These are phyloP conservation scores for Lutjanus erythropterus DNA, from an alignment of 2,113 vertebrate genomes.

Conservation along the genomic window DNA sequence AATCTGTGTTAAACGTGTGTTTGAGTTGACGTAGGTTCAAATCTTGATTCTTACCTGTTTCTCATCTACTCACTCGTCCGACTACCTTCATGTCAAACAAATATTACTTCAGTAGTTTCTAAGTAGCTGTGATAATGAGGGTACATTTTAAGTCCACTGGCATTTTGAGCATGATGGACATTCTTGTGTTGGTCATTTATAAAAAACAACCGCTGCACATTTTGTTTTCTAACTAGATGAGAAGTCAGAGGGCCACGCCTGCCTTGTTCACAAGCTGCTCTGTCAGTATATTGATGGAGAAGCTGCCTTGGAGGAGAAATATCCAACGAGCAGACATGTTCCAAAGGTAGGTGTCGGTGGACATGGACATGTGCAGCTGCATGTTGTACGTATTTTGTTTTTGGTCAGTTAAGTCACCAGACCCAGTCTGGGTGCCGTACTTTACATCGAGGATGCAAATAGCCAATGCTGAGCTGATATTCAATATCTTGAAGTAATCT, in stretches of 20 bases:
- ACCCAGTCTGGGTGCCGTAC: background rate
- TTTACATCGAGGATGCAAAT: background rate
- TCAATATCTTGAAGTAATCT: background rate
- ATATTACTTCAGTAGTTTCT: background rate
- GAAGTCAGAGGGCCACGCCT: conserved; percentile 66
- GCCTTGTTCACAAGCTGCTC: conserved; percentile 81
- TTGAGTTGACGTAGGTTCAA: background rate
- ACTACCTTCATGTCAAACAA: background rate
- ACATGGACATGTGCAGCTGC: background rate
- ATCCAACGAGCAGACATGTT: conserved; percentile 72
- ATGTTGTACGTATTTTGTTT: background rate
- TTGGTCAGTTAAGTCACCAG: background rate
- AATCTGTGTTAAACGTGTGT: background rate
- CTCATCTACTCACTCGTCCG: background rate
- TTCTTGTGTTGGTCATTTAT: background rate
- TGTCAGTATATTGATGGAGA: conserved; percentile 57
- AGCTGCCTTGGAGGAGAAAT: conserved; percentile 74
- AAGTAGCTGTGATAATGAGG: background rate
- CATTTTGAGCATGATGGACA: background rate
- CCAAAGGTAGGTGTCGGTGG: conserved; percentile 66
- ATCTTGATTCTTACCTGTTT: background rate
- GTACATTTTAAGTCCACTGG: background rate
- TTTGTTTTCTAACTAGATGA: conserved; percentile 60
- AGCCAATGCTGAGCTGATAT: background rate
- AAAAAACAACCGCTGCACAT: background rate